These are phyloP conservation scores for Schizopygopsis malacanthus DNA, from an alignment of 2,797 vertebrate species.

Conservation along the genomic window DNA sequence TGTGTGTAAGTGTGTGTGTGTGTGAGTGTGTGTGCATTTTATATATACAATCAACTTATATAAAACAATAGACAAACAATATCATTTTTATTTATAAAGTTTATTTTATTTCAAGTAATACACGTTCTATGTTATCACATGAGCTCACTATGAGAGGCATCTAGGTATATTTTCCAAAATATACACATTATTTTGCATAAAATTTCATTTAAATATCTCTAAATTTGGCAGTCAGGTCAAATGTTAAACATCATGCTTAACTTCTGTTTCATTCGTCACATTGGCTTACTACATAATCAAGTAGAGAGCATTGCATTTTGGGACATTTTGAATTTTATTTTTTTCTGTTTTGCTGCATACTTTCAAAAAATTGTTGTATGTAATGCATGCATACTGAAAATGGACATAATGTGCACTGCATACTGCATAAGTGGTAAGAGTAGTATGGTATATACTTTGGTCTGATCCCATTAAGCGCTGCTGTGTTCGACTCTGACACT, in stretches of 20 bases:
- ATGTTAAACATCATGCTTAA: neutral
- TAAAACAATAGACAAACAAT: too few relatives aligned
- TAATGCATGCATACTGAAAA: neutral
- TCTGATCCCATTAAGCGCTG: neutral
- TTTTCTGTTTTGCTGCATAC: neutral
- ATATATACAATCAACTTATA: too few relatives aligned
- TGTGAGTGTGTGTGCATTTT: too few relatives aligned
- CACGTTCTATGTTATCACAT: too few relatives aligned
- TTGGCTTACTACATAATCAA: neutral
- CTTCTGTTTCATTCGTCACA: neutral
- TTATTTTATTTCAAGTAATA: too few relatives aligned
- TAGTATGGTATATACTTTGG: neutral
- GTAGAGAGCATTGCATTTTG: neutral
- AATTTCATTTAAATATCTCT: neutral
- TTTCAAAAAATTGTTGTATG: neutral
- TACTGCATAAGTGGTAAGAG: neutral
- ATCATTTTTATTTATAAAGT: too few relatives aligned
- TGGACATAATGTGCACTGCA: neutral
- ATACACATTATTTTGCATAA: neutral
- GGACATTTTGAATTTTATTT: neutral
- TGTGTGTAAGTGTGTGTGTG: too few relatives aligned
- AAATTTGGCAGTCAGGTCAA: neutral
- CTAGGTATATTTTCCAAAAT: neutral
- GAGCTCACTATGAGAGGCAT: neutral
- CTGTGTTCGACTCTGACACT: conserved; percentile 22